Conservation (phyloP, 2,113 vertebrate species). For the Chloebia gouldiae region DNA sequence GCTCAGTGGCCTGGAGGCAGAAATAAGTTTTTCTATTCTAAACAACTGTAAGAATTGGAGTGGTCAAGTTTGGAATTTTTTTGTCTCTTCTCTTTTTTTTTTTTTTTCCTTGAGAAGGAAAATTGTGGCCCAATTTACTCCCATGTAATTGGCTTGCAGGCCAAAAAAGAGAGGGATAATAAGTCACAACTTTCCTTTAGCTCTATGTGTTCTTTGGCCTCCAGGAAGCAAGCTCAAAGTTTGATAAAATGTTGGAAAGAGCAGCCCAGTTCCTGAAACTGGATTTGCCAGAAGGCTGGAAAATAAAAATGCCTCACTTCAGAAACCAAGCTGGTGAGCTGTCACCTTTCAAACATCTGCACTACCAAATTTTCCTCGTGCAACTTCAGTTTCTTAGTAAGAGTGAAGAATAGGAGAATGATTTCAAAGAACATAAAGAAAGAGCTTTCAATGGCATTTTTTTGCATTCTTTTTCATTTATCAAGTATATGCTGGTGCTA, state of each 20-base stretch:
- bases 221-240: not conserved
- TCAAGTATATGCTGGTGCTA: not conserved
- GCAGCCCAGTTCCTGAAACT: not conserved
- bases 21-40: not conserved
- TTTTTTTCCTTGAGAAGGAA: not conserved
- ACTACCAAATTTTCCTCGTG: rapidly evolving
- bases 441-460: not conserved
- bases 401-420: not conserved
- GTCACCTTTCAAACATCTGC: not conserved
- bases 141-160: not conserved
- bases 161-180: not conserved
- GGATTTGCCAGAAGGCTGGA: not conserved
- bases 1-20: not conserved
- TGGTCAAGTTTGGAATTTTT: not conserved
- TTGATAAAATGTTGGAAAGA: not conserved
- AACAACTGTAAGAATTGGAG: not conserved
- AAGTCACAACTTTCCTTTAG: not conserved
- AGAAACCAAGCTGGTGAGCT: not conserved
- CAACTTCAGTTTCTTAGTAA: not conserved
- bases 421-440: not conserved
- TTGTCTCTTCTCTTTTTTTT: not conserved
- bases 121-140: not conserved
- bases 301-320: not conserved
- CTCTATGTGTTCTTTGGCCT: not conserved
- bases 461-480: not conserved